Base-by-base conservation (phyloP, 2,888 invertebrate species). In the Idaea biselata region DNA sequence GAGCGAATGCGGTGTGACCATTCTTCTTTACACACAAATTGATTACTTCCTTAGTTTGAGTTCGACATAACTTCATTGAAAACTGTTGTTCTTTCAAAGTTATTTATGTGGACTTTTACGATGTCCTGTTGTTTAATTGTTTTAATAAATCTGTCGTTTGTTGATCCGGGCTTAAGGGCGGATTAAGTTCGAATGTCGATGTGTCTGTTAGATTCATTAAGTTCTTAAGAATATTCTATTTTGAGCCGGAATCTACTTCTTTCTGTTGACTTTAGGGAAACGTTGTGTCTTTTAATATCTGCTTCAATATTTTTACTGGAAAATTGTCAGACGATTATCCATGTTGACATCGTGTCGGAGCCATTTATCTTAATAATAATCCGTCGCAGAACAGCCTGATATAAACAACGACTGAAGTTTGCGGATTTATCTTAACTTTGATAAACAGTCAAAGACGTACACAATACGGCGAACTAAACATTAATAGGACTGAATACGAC, bases 381-480 rank as follows among this genome's bases (percentile, higher is more conserved):
- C 2, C 44, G 14, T 44, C 44, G 8, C 14, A 44, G 44, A 44
- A 44, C 44, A 44, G 6, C 32, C 32, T 32, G 8, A 63, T 66
- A 68, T 70, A 64, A 70, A 67, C 65, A 64, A 63, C 58, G 66
- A 61, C 44, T 63, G 60, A 68, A 71, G 67, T 71, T 65, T 33
- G 18, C 60, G 31, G 65, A 71, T 71, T 68, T 68, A 63, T 71
- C 67, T 68, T 61, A 60, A 33, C 56, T 59, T 55, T 14, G 56
- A 18, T 17, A 56, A 56, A 11, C 44, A 8, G 44, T 11, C 11
- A 14, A 44, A 44, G 14, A 44, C 14, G 14, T 32, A 32, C 32
- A 32, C 4, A n/a, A 5, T 5, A 25, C 25, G 25, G 5, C 25
- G 25, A 25, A 25, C 25, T 25, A 25, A 25, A 25, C 25, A 25